These are phyloP conservation scores for Drosophila acutilabella DNA, from an alignment of 2,888 invertebrate genomes.

Conservation along the genomic window DNA sequence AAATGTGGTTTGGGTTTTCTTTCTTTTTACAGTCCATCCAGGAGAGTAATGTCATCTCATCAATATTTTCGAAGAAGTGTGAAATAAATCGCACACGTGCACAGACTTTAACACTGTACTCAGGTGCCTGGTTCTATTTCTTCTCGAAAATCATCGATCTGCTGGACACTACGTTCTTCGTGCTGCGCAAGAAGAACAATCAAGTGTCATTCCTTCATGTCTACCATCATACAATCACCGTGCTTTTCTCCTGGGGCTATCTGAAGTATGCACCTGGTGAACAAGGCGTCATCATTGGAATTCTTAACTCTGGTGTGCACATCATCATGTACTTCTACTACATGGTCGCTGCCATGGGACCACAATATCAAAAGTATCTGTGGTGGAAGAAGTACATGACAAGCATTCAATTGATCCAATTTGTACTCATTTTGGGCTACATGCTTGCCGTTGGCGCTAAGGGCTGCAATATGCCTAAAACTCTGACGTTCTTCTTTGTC, in stretches of 20 bases:
- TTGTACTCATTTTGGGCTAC: slow-evolving; percentile 88
- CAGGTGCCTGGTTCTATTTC: slow-evolving; percentile 92
- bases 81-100: slow-evolving; percentile 81
- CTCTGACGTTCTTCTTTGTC: slow-evolving; percentile 87
- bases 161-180: slow-evolving; percentile 94
- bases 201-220: slow-evolving; percentile 95
- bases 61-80: slow-evolving; percentile 81
- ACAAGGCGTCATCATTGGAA: slow-evolving; percentile 86
- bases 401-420: slow-evolving; percentile 87
- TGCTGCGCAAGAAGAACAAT: slow-evolving; percentile 94
- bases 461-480: slow-evolving; percentile 87
- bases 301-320: slow-evolving; percentile 86
- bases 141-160: slow-evolving; percentile 92
- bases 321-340: slow-evolving; percentile 87
- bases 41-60: slow-evolving; percentile 81
- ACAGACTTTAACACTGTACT: slow-evolving; percentile 86
- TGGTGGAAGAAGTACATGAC: slow-evolving; percentile 87
- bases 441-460: slow-evolving; percentile 86
- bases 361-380: slow-evolving; percentile 85
- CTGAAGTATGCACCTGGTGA: slow-evolving; percentile 90
- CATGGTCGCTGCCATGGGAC: slow-evolving; percentile 86
- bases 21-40: slow-evolving; percentile 68
- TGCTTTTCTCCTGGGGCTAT: slow-evolving; percentile 92
- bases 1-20: no score
- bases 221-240: slow-evolving; percentile 94